Evolutionary conservation across 2,888 invertebrate species (phyloP).

Genomic region (Eupithecia subfuscata): DNA sequence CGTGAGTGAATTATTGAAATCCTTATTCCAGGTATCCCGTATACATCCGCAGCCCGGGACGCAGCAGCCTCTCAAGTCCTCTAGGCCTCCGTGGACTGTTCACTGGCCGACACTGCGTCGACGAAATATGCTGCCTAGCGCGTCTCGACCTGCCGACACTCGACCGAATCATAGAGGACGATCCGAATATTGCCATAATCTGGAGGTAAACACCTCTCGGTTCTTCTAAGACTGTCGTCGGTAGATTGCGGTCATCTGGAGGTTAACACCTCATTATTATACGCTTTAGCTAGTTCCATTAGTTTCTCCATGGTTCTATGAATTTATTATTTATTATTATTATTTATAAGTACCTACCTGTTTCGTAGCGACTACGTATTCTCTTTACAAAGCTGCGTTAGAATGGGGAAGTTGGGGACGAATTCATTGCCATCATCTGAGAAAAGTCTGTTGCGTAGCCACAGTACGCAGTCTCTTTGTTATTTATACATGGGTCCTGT

Average conservation of each 20-base stretch:
- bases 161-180: constrained; percentile 92
- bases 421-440: too few relatives aligned
- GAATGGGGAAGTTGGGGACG: too few relatives aligned
- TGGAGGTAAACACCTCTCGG: constrained; percentile 85
- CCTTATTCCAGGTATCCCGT: constrained; percentile 67
- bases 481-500: too few relatives aligned
- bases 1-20: neutral
- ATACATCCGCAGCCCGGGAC: constrained; percentile 58
- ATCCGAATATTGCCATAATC: constrained; percentile 91
- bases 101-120: constrained; percentile 91
- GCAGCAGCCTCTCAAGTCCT: constrained; percentile 62
- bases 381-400: too few relatives aligned
- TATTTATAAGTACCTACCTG: too few relatives aligned
- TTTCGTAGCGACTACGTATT: too few relatives aligned
- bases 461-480: too few relatives aligned
- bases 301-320: too few relatives aligned
- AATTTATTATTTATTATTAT: too few relatives aligned
- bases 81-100: constrained; percentile 86
- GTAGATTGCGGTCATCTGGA: neutral
- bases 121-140: constrained; percentile 95
- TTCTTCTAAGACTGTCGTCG: neutral
- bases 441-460: too few relatives aligned
- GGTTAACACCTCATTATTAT: neutral
- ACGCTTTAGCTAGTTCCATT: neutral
- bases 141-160: constrained; percentile 89